phyloP scores from a whole-genome alignment of 2,113 vertebrate genomes.

The Trogon surrucura region DNA sequence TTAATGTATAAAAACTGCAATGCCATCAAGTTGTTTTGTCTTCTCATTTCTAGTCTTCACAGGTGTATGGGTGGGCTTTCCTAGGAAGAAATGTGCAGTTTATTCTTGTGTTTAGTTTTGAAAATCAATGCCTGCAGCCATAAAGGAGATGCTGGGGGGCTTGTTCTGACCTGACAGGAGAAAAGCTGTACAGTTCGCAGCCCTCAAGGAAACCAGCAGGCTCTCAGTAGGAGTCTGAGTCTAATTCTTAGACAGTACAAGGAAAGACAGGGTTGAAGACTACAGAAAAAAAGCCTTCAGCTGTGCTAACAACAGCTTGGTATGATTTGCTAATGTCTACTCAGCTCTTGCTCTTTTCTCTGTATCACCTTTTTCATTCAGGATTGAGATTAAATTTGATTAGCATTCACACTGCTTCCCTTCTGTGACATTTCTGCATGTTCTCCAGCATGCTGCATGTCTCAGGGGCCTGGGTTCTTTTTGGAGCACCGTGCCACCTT shows the following conservation, averaged over 20 bases:
- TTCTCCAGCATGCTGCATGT: not conserved
- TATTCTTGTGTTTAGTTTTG: not conserved
- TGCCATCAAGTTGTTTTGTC: not conserved
- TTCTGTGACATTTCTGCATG: not conserved
- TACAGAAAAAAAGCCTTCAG: not conserved
- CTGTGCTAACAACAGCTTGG: not conserved
- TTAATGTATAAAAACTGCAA: too few relatives aligned
- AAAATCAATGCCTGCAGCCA: not conserved
- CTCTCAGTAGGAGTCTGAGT: not conserved
- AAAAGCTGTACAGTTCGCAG: not conserved
- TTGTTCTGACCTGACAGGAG: not conserved
- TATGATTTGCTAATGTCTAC: not conserved
- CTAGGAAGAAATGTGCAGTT: not conserved
- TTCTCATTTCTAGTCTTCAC: not conserved
- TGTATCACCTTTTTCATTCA: not conserved
- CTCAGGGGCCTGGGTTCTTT: not conserved
- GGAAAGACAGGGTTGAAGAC: not conserved
- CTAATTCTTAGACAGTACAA: not conserved
- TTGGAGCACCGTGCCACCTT: not conserved
- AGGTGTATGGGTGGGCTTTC: not conserved
- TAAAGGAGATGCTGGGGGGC: too few relatives aligned
- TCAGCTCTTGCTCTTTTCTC: not conserved
- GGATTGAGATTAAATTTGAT: not conserved
- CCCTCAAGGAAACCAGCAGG: not conserved
- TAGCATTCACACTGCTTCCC: not conserved